Evolutionary conservation across 2,113 vertebrate species (phyloP).

Genomic region (Zosterops lateralis): DNA sequence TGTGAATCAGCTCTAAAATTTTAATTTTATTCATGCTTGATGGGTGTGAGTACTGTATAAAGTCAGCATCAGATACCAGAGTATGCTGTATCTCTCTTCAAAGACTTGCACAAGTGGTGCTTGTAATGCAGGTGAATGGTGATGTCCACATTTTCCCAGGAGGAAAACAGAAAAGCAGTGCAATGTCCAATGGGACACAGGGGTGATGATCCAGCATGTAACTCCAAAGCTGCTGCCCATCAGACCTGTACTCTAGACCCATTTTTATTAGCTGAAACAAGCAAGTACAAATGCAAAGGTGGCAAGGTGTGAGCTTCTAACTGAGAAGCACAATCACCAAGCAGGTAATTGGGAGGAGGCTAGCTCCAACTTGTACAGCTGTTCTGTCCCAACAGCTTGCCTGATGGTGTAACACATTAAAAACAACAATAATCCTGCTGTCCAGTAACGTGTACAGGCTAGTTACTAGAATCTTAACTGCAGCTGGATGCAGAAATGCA

Average conservation of each 20-base stretch:
- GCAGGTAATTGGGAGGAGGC: constrained; percentile 26
- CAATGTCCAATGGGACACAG: neutral
- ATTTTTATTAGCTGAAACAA: neutral
- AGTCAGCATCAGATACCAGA: neutral
- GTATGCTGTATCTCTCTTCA: neutral
- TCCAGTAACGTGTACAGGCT: constrained; percentile 36
- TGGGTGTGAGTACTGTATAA: neutral
- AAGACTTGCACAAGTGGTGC: neutral
- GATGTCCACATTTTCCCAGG: neutral
- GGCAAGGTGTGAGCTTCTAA: neutral
- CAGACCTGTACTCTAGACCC: neutral
- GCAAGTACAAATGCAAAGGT: neutral
- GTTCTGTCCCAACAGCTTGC: constrained; percentile 40
- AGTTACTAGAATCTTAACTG: neutral
- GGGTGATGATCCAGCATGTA: neutral
- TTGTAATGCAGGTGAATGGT: neutral
- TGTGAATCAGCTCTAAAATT: neutral
- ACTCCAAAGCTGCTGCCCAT: neutral
- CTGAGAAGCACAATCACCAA: constrained; percentile 1
- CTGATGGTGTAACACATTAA: constrained; percentile 44
- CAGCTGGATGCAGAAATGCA: neutral
- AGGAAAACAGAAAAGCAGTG: neutral
- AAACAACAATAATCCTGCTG: constrained; percentile 38
- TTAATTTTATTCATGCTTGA: neutral
- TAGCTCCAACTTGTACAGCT: constrained; percentile 49